These are phyloP conservation scores for Crotalus tigris DNA, from an alignment of 2,113 vertebrate species.

Conservation along the genomic window DNA sequence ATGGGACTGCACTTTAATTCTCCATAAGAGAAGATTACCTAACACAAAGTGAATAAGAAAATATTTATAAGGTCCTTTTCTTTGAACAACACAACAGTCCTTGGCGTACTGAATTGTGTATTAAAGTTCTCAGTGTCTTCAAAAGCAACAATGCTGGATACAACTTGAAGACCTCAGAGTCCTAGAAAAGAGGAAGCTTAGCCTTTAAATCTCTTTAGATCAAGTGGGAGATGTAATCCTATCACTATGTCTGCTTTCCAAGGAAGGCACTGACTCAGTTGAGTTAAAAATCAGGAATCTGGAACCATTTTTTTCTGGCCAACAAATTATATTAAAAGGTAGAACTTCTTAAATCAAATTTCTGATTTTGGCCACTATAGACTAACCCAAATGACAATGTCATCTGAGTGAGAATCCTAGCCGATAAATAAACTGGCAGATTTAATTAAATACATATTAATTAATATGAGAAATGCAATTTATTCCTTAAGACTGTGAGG, in stretches of 20 bases:
- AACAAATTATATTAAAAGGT: no score
- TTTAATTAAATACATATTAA: no score
- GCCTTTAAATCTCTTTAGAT: background rate
- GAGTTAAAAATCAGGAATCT: background rate
- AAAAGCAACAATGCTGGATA: background rate
- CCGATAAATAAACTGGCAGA: no score
- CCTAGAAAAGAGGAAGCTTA: background rate
- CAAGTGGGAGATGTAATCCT: background rate
- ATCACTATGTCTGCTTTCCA: background rate
- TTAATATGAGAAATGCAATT: no score
- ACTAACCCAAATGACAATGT: no score
- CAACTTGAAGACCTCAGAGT: background rate
- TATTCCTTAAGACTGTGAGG: no score
- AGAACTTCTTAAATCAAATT: no score
- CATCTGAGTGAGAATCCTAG: no score
- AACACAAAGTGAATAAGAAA: no score
- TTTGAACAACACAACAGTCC: background rate
- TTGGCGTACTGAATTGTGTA: background rate
- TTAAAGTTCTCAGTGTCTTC: background rate
- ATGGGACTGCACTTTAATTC: background rate
- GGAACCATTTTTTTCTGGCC: no score
- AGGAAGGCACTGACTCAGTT: background rate
- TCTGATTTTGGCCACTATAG: no score
- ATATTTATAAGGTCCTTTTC: background rate
- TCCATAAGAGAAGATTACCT: background rate